Evolutionary conservation across 2,797 vertebrate species (phyloP), one percentile per base, ranked within the genome.

Genomic region (Chelon labrosus): DNA sequence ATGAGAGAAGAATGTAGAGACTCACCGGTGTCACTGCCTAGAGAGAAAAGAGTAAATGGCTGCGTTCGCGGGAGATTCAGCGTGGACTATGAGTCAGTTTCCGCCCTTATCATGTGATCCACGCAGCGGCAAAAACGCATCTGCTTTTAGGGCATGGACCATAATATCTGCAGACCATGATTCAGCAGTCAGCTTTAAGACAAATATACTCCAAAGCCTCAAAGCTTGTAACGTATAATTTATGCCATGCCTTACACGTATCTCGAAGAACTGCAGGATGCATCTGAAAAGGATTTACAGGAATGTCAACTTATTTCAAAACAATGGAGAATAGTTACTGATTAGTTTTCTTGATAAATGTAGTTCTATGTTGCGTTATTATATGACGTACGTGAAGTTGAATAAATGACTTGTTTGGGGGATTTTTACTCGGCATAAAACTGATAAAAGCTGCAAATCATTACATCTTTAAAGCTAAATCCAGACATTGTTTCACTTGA

Each of bases 41-140:
- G 85, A 88, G 89, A 89, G 91, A 82, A 93, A 92, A 93, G 93
- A 94, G 90, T 91, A 95, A 95, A 95, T 95, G 94, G 94, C 93
- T 89, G 91, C 94, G 85, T 91, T 90, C 93, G 93, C 94, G 93
- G 93, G 91, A 92, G 93, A 93, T 86, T 95, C 93, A 84, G 93
- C 91, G 87, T 90, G 93, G 83, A 82, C 78, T 91, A 84, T 88
- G 90, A 91, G 86, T 88, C 92, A 87, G 93, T 90, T 95, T 96
- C 94, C 94, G 94, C 93, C 93, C 93, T 76, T 73, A 62, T 91
- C 94, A 95, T 58, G 94, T 96, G 95, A 94, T 59, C 56, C 12
- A 0, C 64, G 64, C 83, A 85, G 89, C 90, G 74, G 80, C 52
- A 85, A 86, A 73, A 74, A 74, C n/a, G 72, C 38, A 42, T 19